A percentile compares a stretch with the other conserved stretches of the same genome.
These are phyloP conservation scores for Entomobrya multifasciata DNA, from an alignment of 2,888 invertebrate species.

Conservation along the genomic window DNA sequence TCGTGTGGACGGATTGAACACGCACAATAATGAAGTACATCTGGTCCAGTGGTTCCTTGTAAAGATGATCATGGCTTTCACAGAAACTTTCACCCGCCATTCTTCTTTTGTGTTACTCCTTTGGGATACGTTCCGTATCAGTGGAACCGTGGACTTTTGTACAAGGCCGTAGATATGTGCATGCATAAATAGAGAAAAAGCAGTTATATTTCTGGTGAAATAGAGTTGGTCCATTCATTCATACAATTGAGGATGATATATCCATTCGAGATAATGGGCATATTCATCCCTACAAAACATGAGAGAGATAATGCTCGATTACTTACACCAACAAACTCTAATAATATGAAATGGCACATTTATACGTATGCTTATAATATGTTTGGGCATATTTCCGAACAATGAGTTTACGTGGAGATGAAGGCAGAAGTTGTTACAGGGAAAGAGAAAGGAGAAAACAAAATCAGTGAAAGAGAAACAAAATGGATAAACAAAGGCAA, in stretches of 20 bases:
- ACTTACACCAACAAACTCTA: slow-evolving; percentile 45
- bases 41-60: slow-evolving; percentile 17
- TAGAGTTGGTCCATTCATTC: neutral
- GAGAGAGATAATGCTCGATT: slow-evolving; percentile 68
- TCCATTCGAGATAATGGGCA: slow-evolving; percentile 67
- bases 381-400: neutral
- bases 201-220: neutral
- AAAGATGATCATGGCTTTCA: slow-evolving; percentile 69
- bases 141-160: neutral
- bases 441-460: slow-evolving; percentile 20
- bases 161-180: too few relatives aligned
- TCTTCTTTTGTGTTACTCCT: slow-evolving; percentile 53
- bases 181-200: neutral
- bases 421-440: slow-evolving; percentile 39
- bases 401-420: slow-evolving; percentile 34
- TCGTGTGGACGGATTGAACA: too few relatives aligned
- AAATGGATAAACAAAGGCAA: slow-evolving; percentile 42
- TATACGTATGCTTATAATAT: neutral
- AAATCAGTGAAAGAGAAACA: slow-evolving; percentile 52
- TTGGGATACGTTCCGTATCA: slow-evolving; percentile 54
- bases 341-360: slow-evolving; percentile 14
- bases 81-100: slow-evolving; percentile 69
- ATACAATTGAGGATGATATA: slow-evolving; percentile 54
- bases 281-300: slow-evolving; percentile 66
- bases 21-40: too few relatives aligned